phyloP scores from a whole-genome alignment of 2,888 invertebrate species.

The Agrotis ipsilon region DNA sequence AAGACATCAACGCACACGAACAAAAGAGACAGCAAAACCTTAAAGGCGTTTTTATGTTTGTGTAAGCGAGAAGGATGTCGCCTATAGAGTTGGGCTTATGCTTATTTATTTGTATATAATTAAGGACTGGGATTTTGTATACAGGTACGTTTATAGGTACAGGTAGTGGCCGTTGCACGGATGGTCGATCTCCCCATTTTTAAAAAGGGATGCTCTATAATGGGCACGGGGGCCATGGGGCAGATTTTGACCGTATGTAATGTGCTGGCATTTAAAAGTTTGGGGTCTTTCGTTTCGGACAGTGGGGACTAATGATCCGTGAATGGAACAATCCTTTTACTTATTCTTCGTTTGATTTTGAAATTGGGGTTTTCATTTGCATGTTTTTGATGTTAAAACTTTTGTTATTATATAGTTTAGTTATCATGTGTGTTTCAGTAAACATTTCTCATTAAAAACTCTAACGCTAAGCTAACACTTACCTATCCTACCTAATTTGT shows the following conservation, averaged over 20 bases:
- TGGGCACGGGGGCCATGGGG: conserved; percentile 69
- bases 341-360: conserved; percentile 64
- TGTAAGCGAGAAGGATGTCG: conserved; percentile 81
- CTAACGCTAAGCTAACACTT: conserved; percentile 3
- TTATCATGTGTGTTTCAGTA: neutral
- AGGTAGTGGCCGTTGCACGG: conserved; percentile 86
- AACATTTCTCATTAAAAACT: neutral
- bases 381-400: conserved; percentile 5
- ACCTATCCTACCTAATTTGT: conserved; percentile 35
- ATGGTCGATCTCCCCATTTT: conserved; percentile 87
- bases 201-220: conserved; percentile 81
- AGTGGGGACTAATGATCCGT: conserved; percentile 86
- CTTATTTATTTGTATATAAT: conserved; percentile 82
- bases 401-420: neutral
- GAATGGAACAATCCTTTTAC: conserved; percentile 79
- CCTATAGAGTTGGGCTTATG: conserved; percentile 82
- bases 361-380: conserved; percentile 40
- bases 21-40: conserved; percentile 74
- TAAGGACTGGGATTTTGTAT: conserved; percentile 86
- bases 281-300: conserved; percentile 82
- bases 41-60: conserved; percentile 72
- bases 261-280: conserved; percentile 75
- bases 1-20: conserved; percentile 88
- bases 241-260: conserved; percentile 79
- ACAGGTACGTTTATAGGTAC: conserved; percentile 70